These are phyloP conservation scores for Temnothorax rugatulus DNA, from an alignment of 2,888 invertebrate species.

Conservation along the genomic window DNA sequence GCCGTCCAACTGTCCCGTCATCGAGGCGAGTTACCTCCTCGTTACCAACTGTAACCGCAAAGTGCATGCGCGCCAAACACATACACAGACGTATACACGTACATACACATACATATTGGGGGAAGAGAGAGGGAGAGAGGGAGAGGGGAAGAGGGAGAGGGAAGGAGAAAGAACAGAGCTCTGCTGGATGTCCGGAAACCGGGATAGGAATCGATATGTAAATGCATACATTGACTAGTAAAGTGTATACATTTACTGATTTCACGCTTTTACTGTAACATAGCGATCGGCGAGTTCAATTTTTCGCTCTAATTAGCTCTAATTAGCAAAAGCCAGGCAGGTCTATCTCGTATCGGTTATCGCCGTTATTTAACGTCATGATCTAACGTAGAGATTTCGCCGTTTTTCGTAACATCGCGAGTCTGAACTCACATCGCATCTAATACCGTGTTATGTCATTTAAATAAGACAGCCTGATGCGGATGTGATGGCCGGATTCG, in stretches of 20 bases:
- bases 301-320: not conserved
- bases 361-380: not conserved
- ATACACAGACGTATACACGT: not conserved
- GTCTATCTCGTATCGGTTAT: not conserved
- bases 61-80: constrained; percentile 29
- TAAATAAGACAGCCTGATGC: not conserved
- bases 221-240: too few species aligned
- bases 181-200: not conserved
- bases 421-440: not conserved
- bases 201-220: constrained; percentile 4
- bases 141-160: not conserved
- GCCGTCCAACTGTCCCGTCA: constrained; percentile 42
- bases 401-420: too few species aligned
- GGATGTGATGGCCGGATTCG: not conserved
- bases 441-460: not conserved
- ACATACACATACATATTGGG: not conserved
- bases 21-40: constrained; percentile 45
- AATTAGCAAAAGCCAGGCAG: not conserved
- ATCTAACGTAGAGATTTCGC: not conserved
- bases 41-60: constrained; percentile 26
- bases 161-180: not conserved
- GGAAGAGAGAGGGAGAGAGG: not conserved
- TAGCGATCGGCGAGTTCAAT: not conserved
- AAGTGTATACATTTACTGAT: too few species aligned
- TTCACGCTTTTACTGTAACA: too few species aligned